Conservation (phyloP, 2,888 invertebrate species). For the Onthophagus sagittarius region DNA sequence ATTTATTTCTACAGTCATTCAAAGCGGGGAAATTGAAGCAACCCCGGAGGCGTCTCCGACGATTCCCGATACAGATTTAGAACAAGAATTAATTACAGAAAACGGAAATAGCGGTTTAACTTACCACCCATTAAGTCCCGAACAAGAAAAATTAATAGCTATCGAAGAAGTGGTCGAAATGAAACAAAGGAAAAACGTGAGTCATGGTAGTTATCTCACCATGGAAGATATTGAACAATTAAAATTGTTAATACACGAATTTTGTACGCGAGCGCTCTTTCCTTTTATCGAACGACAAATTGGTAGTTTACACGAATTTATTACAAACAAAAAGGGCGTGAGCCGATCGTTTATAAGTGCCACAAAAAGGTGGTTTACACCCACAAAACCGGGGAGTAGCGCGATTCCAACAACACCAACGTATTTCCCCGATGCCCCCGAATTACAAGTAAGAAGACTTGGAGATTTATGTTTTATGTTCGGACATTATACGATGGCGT, state of each 20-base stretch:
- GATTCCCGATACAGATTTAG: conserved; percentile 11
- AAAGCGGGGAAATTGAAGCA: conserved; percentile 30
- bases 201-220: conserved; percentile 75
- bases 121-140: conserved; percentile 73
- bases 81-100: not conserved
- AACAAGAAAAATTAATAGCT: conserved; percentile 47
- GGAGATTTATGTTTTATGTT: conserved; percentile 97
- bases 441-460: conserved; percentile 86
- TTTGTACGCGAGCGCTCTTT: conserved; percentile 77
- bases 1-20: conserved; percentile 60
- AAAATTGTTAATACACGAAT: conserved; percentile 81
- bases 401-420: conserved; percentile 53
- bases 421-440: conserved; percentile 79
- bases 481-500: conserved; percentile 87
- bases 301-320: conserved; percentile 70
- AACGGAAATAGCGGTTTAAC: conserved; percentile 31
- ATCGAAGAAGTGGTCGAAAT: not conserved
- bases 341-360: conserved; percentile 90
- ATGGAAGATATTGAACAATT: conserved; percentile 81
- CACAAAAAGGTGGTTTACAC: conserved; percentile 93
- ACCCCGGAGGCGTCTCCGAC: conserved; percentile 39
- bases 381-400: conserved; percentile 64
- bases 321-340: conserved; percentile 85
- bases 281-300: conserved; percentile 92
- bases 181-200: conserved; percentile 14